Evolutionary conservation across 2,888 invertebrate genomes (phyloP), one percentile per base, ranked within the genome.

Genomic region (Axea sp.): DNA sequence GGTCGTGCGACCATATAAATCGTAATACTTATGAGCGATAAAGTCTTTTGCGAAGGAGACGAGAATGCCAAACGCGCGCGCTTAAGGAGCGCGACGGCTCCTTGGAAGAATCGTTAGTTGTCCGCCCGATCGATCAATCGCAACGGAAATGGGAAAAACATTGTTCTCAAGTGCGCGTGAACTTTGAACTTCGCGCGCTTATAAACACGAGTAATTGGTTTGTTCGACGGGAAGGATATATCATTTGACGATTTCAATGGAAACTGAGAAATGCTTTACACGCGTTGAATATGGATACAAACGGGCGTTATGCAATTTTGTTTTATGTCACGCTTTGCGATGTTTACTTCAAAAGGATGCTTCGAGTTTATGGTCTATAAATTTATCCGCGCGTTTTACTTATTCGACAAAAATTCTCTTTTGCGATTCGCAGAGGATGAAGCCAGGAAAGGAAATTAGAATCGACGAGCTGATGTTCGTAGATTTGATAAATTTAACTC

Each of bases 11-110:
- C 51, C 59, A 67, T 65, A 72, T 64, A 65, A 30, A 57, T 64
- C 74, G 64, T 69, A 11, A 65, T 65, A 64, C 64, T 64, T 72
- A 30, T 22, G 60, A 33, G 9, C 33, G 41, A 59, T 59, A 49
- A 68, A 59, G 51, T 33, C 17, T 26, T 35, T 53, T 43, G 45
- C 62, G 17, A 37, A 31, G 6, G 17, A 19, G 31, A 12, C 24
- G 19, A 7, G 45, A 33, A 57, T 51, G 26, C 39, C 45, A 41
- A 37, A 12, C 33, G 22, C 57, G 39, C 11, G 37, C 35, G 11
- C 1, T 17, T 17, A 28, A 22, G 17, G 19, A 26, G 12, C 31
- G 31, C 11, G 12, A 31, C 31, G 28, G 9, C n/a, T 35, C n/a
- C n/a, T n/a, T n/a, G n/a, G n/a, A 47, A 31, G 7, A 24, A 26